Evolutionary conservation across 1,140 invertebrate genomes (phyloP), one percentile per base, ranked within the genome.

Genomic region (Oryzaephilus surinamensis): DNA sequence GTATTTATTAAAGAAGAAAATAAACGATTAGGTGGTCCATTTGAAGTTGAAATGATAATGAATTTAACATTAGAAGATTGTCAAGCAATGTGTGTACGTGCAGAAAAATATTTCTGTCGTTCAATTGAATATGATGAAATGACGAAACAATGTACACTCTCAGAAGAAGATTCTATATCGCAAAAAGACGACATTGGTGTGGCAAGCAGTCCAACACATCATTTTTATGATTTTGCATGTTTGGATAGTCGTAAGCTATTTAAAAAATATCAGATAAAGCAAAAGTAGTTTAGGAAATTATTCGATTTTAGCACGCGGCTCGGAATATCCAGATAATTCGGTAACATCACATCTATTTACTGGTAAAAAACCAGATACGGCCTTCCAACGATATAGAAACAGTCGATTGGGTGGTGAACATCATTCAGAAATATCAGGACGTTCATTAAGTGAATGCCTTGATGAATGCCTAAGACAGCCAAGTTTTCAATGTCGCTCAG

Each of bases 1-100:
- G 82, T 89, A 3, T 91, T 88, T 52, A 79, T 90, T 12, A 89
- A 89, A 63, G 84, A 89, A 66, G 83, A 86, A 62, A 88, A 88
- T 53, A 87, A 84, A 58, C 69, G 83, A n/a, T 68, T 90, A 5
- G 80, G 82, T 17, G 85, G 85, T 15, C 84, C 85, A 13, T 89
- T 89, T 55, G 84, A 89, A 64, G 81, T 86, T 10, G 85, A 89
- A 51, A 77, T 87, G 16, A 86, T 85, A 50, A 81, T 76, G 10
- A 88, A 89, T 54, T 72, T 89, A 46, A 87, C 84, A 2, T 61
- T 89, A 29, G 78, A 86, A 42, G 84, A 90, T 64, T 91, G 86
- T 54, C 84, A 60, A 47, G 45, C 52, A 3, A 61, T 61, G 55
- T 64, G 58, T 32, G 57, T 61, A 5, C 33, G 51, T 32, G 57